phyloP scores from a whole-genome alignment of 2,113 vertebrate genomes.

The Charadrius vociferus region DNA sequence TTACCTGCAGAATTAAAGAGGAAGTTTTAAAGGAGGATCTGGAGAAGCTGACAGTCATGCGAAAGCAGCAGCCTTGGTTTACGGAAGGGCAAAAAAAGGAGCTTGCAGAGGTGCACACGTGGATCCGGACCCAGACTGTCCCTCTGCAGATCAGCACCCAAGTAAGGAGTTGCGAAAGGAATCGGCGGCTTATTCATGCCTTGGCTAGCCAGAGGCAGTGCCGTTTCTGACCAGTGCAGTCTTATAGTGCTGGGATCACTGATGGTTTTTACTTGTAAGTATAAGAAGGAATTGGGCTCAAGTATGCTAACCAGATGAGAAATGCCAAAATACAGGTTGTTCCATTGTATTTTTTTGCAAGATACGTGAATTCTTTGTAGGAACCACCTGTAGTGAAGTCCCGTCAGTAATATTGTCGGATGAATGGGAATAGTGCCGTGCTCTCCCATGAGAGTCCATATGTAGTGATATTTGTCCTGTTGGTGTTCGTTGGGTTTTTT shows the following conservation, averaged over 20 bases:
- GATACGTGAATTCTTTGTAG: rapidly evolving
- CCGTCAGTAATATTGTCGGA: not conserved
- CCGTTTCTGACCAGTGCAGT: rapidly evolving
- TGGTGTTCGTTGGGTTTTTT: not conserved
- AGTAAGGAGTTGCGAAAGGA: conserved; percentile 53
- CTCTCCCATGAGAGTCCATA: not conserved
- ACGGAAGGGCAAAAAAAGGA: conserved; percentile 82
- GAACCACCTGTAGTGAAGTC: not conserved
- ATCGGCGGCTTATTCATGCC: rapidly evolving
- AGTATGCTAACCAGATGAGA: not conserved
- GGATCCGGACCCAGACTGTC: conserved; percentile 78
- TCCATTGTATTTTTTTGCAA: not conserved
- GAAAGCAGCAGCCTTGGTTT: conserved; percentile 83
- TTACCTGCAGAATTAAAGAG: conserved; percentile 75
- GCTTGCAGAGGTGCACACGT: conserved; percentile 81
- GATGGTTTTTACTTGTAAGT: not conserved
- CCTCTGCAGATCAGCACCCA: conserved; percentile 78
- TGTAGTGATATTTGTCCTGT: not conserved
- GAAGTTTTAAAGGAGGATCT: conserved; percentile 84
- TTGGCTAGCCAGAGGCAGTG: not conserved
- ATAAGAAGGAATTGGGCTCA: not conserved
- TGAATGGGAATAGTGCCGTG: not conserved
- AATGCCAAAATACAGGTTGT: not conserved
- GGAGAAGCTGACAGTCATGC: conserved; percentile 80
- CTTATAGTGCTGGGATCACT: not conserved